Conservation (phyloP, 2,113 vertebrate species). For the Oplegnathus fasciatus region DNA sequence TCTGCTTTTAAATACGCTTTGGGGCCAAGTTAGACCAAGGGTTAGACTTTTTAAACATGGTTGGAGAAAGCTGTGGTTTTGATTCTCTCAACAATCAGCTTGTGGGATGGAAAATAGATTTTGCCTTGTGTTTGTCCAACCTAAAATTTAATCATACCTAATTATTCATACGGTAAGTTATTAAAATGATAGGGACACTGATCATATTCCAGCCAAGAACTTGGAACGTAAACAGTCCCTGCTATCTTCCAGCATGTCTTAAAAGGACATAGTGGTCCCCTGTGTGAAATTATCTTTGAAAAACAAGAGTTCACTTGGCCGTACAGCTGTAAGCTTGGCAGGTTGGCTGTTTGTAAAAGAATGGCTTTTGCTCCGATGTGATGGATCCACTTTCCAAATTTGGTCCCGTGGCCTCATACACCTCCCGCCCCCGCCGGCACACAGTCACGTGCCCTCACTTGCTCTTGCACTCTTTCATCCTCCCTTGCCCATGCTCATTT, state of each 20-base stretch:
- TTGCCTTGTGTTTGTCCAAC: neutral
- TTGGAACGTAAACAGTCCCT: neutral
- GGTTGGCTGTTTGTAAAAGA: conserved; percentile 46
- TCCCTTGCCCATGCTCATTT: neutral
- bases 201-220: neutral
- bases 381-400: conserved; percentile 59
- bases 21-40: conserved; percentile 18
- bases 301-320: conserved; percentile 17
- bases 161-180: conserved; percentile 3
- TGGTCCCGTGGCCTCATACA: neutral
- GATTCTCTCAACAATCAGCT: neutral
- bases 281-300: conserved; percentile 30
- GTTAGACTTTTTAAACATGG: neutral
- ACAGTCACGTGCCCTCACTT: neutral
- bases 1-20: conserved; percentile 30
- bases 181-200: conserved; percentile 8
- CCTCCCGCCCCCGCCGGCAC: neutral
- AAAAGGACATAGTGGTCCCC: conserved; percentile 33
- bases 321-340: conserved; percentile 33
- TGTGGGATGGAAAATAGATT: conserved; percentile 4
- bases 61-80: conserved; percentile 6
- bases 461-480: neutral
- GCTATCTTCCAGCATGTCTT: conserved; percentile 15
- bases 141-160: conserved; percentile 11
- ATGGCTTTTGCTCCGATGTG: conserved; percentile 10